phyloP scores from a whole-genome alignment of 2,797 vertebrate genomes.

The Anniella stebbinsi region DNA sequence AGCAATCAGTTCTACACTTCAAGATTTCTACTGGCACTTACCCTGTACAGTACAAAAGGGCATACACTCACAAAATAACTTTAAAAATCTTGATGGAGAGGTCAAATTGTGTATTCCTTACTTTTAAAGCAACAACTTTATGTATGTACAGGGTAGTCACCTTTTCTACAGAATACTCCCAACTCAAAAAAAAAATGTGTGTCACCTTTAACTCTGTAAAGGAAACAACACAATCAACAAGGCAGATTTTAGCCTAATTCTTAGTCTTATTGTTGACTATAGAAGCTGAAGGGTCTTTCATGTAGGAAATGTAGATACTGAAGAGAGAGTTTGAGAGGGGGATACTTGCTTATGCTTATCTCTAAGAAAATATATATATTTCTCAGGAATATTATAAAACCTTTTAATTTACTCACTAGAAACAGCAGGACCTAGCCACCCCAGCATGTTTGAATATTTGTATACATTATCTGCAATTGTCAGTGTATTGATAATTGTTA shows the following conservation, averaged over 20 bases:
- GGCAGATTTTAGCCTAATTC: not conserved
- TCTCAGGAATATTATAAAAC: not conserved
- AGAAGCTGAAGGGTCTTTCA: not conserved
- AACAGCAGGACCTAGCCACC: not conserved
- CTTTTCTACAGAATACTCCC: constrained; percentile 43
- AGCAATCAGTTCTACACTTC: constrained; percentile 39
- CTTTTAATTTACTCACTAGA: rapidly evolving
- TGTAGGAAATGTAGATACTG: not conserved
- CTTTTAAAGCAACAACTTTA: not conserved
- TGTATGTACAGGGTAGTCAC: not conserved
- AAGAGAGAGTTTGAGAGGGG: not conserved
- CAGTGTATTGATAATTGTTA: constrained; percentile 69
- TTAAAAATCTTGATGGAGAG: constrained; percentile 49
- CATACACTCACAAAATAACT: constrained; percentile 45
- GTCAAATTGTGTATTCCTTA: constrained; percentile 35
- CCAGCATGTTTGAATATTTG: constrained; percentile 23
- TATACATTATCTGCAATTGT: constrained; percentile 55
- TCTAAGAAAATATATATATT: constrained; percentile 25
- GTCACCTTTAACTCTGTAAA: constrained; percentile 18
- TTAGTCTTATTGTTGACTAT: not conserved
- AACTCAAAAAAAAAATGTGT: not conserved
- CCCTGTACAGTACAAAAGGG: constrained; percentile 2
- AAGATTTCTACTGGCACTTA: not conserved
- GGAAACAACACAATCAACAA: not conserved
- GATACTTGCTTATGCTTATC: constrained; percentile 12